These are phyloP conservation scores for Anser brachyrhynchus DNA, from an alignment of 2,113 vertebrate genomes.

Conservation along the genomic window DNA sequence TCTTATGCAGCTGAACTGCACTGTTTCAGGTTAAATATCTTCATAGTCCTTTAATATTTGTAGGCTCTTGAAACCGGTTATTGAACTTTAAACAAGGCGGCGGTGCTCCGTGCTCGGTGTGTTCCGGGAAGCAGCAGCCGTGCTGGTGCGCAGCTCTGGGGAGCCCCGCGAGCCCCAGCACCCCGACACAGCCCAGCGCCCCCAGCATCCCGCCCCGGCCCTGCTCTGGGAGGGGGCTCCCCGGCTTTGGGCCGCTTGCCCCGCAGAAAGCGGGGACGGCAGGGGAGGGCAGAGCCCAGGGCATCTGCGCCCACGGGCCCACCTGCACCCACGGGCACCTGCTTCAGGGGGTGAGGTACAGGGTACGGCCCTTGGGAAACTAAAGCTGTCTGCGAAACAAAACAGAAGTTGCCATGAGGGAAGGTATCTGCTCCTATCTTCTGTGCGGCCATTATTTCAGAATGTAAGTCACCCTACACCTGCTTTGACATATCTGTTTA, in stretches of 20 bases:
- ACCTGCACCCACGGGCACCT: no score
- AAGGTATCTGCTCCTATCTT: rapidly evolving
- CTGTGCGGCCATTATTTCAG: not conserved
- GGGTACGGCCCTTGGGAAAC: not conserved
- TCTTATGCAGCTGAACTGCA: not conserved
- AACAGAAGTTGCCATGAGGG: rapidly evolving
- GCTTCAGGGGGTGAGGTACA: no score
- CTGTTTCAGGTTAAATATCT: not conserved
- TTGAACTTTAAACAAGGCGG: rapidly evolving
- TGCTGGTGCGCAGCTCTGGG: rapidly evolving
- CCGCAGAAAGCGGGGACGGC: no score
- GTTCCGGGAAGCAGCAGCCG: not conserved
- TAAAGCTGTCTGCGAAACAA: rapidly evolving
- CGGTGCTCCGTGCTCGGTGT: rapidly evolving
- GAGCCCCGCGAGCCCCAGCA: rapidly evolving
- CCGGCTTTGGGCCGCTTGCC: not conserved
- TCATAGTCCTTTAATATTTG: rapidly evolving
- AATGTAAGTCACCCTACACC: not conserved
- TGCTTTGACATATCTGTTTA: not conserved
- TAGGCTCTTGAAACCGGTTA: not conserved
- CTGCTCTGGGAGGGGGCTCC: rapidly evolving
- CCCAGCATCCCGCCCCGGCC: rapidly evolving
- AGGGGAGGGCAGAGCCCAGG: rapidly evolving
- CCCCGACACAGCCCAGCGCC: rapidly evolving
- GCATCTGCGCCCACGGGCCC: not conserved